Evolutionary conservation across 1,140 invertebrate species (phyloP).

Genomic region (Drosophila suzukii): DNA sequence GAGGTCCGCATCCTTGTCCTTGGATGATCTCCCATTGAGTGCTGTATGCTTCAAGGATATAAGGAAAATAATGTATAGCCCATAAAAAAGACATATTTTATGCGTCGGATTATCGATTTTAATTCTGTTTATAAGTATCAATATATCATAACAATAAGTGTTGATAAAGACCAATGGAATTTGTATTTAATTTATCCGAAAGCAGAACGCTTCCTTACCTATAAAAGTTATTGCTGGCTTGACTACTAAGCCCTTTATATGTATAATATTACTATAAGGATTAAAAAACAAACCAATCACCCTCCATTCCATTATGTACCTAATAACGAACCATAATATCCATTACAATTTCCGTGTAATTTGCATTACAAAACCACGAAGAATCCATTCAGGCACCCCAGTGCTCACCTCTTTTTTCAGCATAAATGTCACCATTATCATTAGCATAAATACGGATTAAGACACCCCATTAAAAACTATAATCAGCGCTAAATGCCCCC

Average conservation of each 20-base stretch:
- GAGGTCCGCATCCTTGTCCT: constrained; percentile 40
- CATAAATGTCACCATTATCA: constrained; percentile 31
- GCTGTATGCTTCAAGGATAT: constrained; percentile 7
- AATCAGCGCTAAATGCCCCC: constrained; percentile 57
- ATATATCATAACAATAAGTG: not conserved
- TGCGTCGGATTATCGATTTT: not conserved
- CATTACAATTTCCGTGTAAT: constrained; percentile 14
- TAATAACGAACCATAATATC: constrained; percentile 8
- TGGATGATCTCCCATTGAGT: constrained; percentile 15
- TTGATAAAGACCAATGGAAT: too few relatives aligned
- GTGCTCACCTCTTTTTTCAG: not conserved
- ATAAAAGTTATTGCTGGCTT: too few relatives aligned
- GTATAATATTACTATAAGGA: too few relatives aligned
- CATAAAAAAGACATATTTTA: not conserved
- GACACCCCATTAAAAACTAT: constrained; percentile 46
- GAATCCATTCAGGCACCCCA: constrained; percentile 1
- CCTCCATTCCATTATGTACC: not conserved
- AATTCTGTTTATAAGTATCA: not conserved
- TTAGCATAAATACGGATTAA: constrained; percentile 41
- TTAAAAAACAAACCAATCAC: not conserved
- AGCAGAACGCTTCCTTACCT: too few relatives aligned
- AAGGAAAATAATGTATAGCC: not conserved
- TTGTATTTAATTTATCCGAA: too few relatives aligned
- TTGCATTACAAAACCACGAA: constrained; percentile 12
- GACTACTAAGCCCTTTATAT: too few relatives aligned